Evolutionary conservation across 1,140 invertebrate species (phyloP).

Genomic region (Cryptotermes secundus): DNA sequence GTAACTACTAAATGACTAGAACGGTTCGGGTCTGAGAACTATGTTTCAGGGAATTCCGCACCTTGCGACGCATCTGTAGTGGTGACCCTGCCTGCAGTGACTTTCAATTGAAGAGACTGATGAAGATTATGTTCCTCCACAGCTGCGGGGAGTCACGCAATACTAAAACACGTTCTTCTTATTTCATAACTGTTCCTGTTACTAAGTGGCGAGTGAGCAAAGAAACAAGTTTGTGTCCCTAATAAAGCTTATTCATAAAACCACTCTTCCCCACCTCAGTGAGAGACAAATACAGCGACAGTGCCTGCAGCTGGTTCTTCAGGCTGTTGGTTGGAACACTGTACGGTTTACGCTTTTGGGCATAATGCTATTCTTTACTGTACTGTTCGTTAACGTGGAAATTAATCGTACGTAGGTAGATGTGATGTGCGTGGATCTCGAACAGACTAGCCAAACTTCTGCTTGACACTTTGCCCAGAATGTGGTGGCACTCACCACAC

Average conservation of each 20-base stretch:
- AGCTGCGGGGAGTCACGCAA: background rate
- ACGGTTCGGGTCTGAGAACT: too few species aligned
- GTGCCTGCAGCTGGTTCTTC: background rate
- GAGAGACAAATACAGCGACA: background rate
- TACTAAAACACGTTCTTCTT: background rate
- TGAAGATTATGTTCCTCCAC: too few species aligned
- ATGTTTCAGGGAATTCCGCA: background rate
- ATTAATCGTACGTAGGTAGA: too few species aligned
- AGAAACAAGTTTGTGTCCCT: background rate
- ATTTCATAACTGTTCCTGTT: background rate
- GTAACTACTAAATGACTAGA: too few species aligned
- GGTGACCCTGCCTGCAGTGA: background rate
- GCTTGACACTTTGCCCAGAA: too few species aligned
- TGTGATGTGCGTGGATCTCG: too few species aligned
- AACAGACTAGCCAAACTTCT: too few species aligned
- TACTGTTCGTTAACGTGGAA: too few species aligned
- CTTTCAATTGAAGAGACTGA: too few species aligned
- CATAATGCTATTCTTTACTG: too few species aligned
- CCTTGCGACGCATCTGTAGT: background rate
- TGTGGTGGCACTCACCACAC: too few species aligned
- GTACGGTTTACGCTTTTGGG: too few species aligned
- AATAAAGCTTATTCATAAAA: background rate
- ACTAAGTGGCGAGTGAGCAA: background rate
- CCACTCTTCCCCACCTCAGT: background rate
- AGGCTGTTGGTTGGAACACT: background rate